Evolutionary conservation across 2,797 vertebrate genomes (phyloP).

Genomic region (Galago senegalensis): DNA sequence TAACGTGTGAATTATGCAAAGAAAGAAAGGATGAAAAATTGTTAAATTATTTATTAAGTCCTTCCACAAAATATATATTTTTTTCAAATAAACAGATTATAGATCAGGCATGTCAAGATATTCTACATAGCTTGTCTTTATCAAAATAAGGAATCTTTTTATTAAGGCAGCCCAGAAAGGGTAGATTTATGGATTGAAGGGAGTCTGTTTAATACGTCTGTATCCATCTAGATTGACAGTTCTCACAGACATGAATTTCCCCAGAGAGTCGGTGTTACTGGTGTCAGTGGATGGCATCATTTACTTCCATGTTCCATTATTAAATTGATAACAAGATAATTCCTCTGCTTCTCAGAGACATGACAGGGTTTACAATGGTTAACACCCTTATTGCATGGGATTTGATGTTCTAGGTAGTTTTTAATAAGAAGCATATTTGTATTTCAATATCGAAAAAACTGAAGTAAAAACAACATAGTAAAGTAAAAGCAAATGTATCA

Average conservation of each 20-base stretch:
- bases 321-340: conserved; percentile 96
- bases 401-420: conserved; percentile 90
- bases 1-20: conserved; percentile 60
- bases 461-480: conserved; percentile 65
- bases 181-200: conserved; percentile 90
- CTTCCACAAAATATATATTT: conserved; percentile 60
- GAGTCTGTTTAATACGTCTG: conserved; percentile 93
- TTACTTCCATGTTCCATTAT: conserved; percentile 94
- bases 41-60: conserved; percentile 85
- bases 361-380: conserved; percentile 92
- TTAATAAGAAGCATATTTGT: conserved; percentile 91
- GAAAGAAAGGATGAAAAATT: conserved; percentile 77
- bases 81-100: conserved; percentile 85
- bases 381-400: conserved; percentile 90
- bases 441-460: conserved; percentile 84
- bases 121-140: conserved; percentile 88
- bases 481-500: conserved; percentile 74
- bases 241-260: conserved; percentile 95
- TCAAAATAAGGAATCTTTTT: conserved; percentile 92
- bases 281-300: conserved; percentile 93
- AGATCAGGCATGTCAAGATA: conserved; percentile 89
- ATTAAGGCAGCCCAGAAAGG: conserved; percentile 88
- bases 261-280: conserved; percentile 93
- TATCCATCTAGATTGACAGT: conserved; percentile 93
- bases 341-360: conserved; percentile 92